phyloP scores from a whole-genome alignment of 2,888 invertebrate species.

The Lagria hirta region DNA sequence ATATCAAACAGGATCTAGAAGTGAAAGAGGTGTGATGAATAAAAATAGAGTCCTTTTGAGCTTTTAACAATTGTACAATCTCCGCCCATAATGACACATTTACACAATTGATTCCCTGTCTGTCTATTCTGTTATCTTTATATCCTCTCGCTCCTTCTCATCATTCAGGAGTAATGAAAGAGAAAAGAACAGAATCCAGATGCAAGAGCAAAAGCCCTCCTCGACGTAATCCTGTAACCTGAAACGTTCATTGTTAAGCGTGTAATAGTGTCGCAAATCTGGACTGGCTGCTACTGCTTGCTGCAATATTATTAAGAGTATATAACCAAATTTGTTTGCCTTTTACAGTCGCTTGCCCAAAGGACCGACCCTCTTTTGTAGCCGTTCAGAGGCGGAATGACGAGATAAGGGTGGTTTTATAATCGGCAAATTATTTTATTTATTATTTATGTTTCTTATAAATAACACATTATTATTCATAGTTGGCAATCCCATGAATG shows the following conservation, averaged over 20 bases:
- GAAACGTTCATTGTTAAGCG: slow-evolving; percentile 46
- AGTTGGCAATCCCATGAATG: no score
- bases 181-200: slow-evolving; percentile 23
- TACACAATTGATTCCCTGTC: slow-evolving; percentile 32
- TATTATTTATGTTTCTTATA: no score
- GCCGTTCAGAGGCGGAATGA: no score
- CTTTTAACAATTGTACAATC: slow-evolving; percentile 38
- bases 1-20: no score
- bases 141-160: slow-evolving; percentile 26
- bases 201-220: slow-evolving; percentile 30
- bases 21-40: no score
- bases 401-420: no score
- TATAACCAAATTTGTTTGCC: slow-evolving; percentile 42
- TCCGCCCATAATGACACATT: slow-evolving; percentile 38
- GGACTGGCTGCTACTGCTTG: slow-evolving; percentile 40
- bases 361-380: no score
- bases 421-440: no score
- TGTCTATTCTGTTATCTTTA: slow-evolving; percentile 27
- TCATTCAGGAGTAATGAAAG: no score
- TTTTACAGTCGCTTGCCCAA: slow-evolving; percentile 37
- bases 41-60: slow-evolving; percentile 38
- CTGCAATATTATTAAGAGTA: no score
- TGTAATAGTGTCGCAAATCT: slow-evolving; percentile 51
- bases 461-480: no score
- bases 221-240: slow-evolving; percentile 48